A percentile compares a stretch with the other conserved stretches of the same genome.
Evolutionary conservation across 2,888 invertebrate genomes (phyloP).

Genomic region (Acronicta leporina): DNA sequence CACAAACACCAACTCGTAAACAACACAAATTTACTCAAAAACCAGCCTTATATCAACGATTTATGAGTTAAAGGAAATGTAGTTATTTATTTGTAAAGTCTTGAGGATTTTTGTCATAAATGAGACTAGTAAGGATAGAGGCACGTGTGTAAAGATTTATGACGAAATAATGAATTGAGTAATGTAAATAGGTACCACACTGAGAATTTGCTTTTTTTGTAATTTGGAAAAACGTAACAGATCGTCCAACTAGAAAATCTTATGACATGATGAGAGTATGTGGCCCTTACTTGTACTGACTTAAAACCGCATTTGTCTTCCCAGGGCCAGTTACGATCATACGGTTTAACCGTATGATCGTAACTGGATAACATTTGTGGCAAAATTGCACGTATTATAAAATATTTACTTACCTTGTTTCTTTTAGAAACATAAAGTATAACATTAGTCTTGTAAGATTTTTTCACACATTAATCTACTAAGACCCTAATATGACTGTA

Average conservation of each 20-base stretch:
- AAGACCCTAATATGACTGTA: background rate
- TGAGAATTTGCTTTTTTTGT: conserved; percentile 33
- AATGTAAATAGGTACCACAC: conserved; percentile 27
- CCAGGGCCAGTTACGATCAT: too few relatives aligned
- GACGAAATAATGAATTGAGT: conserved; percentile 61
- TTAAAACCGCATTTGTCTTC: too few relatives aligned
- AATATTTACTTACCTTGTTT: too few relatives aligned
- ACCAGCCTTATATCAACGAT: conserved; percentile 35
- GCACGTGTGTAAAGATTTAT: conserved; percentile 74
- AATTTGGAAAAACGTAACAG: too few relatives aligned
- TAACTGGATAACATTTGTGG: too few relatives aligned
- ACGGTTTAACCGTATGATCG: too few relatives aligned
- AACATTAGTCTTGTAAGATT: background rate
- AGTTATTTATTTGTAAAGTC: conserved; percentile 37
- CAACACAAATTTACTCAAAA: conserved; percentile 27
- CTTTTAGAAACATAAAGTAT: too few relatives aligned
- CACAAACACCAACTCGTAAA: conserved; percentile 44
- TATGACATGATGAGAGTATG: too few relatives aligned
- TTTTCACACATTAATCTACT: background rate
- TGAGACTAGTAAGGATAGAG: conserved; percentile 68
- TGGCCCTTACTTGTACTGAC: too few relatives aligned
- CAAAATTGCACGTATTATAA: too few relatives aligned
- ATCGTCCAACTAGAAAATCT: too few relatives aligned
- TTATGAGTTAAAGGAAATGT: conserved; percentile 28
- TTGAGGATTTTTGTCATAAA: conserved; percentile 55